These are phyloP conservation scores for Stratiomys singularior DNA, from an alignment of 2,888 invertebrate genomes.

Conservation along the genomic window DNA sequence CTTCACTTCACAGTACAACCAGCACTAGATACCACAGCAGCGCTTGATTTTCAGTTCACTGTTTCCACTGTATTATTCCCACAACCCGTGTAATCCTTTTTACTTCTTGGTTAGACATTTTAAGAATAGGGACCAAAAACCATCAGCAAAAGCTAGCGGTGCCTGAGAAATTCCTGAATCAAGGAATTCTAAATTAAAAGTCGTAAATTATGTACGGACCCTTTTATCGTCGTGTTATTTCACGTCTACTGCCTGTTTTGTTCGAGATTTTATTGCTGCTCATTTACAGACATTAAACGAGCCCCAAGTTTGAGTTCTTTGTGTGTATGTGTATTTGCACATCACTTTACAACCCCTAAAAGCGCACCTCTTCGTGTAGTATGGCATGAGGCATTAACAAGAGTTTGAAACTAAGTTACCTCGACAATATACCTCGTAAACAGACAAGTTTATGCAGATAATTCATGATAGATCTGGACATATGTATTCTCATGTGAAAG, in stretches of 20 bases:
- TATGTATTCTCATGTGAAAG: not conserved
- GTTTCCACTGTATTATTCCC: not conserved
- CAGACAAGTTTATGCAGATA: constrained; percentile 8
- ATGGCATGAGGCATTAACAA: not conserved
- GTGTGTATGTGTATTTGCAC: not conserved
- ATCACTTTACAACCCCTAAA: no score
- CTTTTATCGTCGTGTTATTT: constrained; percentile 25
- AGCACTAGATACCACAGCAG: not conserved
- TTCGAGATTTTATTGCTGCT: constrained; percentile 27
- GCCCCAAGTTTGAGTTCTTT: not conserved
- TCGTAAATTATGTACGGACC: constrained; percentile 34
- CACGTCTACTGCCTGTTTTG: constrained; percentile 33
- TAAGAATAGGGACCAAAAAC: not conserved
- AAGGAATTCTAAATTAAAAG: constrained; percentile 40
- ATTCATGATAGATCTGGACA: constrained; percentile 5
- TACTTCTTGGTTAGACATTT: not conserved
- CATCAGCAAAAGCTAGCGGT: not conserved
- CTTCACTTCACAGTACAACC: no score
- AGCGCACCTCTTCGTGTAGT: no score
- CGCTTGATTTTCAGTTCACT: not conserved
- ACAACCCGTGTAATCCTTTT: not conserved
- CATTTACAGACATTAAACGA: constrained; percentile 16
- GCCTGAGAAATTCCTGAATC: constrained; percentile 18
- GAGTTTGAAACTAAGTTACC: constrained; percentile 1
- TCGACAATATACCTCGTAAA: not conserved